phyloP scores from a whole-genome alignment of 2,797 vertebrate species.

The Poecile montanus region DNA sequence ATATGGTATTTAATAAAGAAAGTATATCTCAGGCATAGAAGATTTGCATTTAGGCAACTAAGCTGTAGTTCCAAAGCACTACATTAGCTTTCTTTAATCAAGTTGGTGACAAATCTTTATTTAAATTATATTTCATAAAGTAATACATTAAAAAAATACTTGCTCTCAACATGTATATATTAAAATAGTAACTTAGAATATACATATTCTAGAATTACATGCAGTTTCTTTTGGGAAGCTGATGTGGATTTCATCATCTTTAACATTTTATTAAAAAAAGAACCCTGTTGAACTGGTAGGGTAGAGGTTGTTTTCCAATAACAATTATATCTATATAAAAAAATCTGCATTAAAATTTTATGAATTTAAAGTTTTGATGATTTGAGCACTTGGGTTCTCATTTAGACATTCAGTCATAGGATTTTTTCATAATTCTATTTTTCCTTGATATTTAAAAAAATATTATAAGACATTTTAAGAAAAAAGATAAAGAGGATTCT shows the following conservation, averaged over 20 bases:
- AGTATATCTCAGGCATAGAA: background rate
- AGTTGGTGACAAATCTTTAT: background rate
- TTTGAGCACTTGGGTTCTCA: background rate
- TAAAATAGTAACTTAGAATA: background rate
- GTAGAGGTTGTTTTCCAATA: background rate
- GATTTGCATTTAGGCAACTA: background rate
- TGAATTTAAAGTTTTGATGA: background rate
- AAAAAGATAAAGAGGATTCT: background rate
- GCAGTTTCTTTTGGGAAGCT: background rate
- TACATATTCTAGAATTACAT: background rate
- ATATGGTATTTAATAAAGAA: background rate
- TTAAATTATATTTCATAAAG: background rate
- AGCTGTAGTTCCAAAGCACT: background rate
- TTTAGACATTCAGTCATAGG: background rate
- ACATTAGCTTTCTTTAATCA: background rate
- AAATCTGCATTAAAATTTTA: background rate
- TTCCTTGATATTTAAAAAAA: background rate
- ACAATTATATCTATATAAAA: background rate
- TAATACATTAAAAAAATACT: background rate
- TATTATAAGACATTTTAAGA: background rate
- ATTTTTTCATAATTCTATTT: background rate
- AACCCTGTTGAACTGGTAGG: background rate
- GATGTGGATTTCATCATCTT: background rate
- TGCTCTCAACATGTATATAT: background rate
- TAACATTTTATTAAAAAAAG: background rate